A percentile compares a stretch with the other conserved stretches of the same genome.
Evolutionary conservation across 2,888 invertebrate genomes (phyloP).

Genomic region (Aphrophora alni): DNA sequence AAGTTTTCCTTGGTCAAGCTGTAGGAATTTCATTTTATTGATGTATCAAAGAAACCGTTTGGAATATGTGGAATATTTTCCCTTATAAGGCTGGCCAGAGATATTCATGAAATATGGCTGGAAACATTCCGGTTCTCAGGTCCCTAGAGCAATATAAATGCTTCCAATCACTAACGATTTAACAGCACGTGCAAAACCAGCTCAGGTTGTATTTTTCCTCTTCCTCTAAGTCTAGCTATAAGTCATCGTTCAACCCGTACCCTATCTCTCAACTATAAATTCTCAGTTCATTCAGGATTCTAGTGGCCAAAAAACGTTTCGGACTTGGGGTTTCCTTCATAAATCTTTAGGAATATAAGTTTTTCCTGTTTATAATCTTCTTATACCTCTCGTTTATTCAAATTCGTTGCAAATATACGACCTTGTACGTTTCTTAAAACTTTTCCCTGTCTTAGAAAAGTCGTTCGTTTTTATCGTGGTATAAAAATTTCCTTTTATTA

Average conservation of each 20-base stretch:
- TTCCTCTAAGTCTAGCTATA: background rate
- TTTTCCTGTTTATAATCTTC: background rate
- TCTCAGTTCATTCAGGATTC: background rate
- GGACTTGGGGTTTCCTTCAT: background rate
- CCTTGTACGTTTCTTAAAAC: background rate
- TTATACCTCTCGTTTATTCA: background rate
- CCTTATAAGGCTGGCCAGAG: background rate
- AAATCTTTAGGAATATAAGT: background rate
- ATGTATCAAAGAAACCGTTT: background rate
- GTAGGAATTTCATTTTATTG: background rate
- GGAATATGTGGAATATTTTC: background rate
- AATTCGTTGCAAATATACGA: background rate
- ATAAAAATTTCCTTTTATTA: no score
- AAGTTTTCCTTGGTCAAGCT: background rate
- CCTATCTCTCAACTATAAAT: background rate
- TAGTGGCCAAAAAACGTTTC: background rate
- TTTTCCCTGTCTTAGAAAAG: background rate
- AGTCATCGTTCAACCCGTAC: background rate
- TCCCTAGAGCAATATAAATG: slow-evolving; percentile 6
- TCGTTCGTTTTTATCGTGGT: no score
- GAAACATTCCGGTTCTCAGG: background rate
- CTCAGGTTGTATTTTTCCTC: background rate
- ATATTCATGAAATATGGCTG: background rate
- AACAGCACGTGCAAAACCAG: background rate
- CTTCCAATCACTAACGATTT: slow-evolving; percentile 6